Evolutionary conservation across 2,113 vertebrate species (phyloP), one percentile per base, ranked within the genome.

Genomic region (Perca flavescens): DNA sequence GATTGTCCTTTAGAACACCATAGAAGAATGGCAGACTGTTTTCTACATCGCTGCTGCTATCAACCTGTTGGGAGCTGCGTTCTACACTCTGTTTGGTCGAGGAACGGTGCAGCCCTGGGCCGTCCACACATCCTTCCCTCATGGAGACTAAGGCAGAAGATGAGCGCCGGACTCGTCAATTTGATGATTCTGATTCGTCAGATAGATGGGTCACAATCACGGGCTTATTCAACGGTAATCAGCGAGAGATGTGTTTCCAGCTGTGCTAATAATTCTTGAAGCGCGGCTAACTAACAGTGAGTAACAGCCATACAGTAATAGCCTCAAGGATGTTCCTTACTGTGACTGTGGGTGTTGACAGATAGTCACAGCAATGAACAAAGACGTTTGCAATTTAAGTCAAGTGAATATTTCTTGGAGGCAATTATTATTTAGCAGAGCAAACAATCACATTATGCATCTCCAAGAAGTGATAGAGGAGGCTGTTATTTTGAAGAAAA

Each of bases 21-120:
- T 98, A 36, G 91, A 82, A 83, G 97, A 99, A 83, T 99, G 98
- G 98, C 96, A 96, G 89, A 92, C 71, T 0, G 98, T 99, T 31
- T 99, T 99, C 94, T 99, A 95, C 92, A 98, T 99, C 11, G 97
- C 97, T 72, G 98, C 97, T 76, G 94, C 90, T 79, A 97, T 99
- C 91, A 97, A 99, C 87, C 46, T 98, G 14, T 95, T 97, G 47
- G 98, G 98, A 85, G 96, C 98, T 1, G 21, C 94, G 58, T 95
- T 99, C 94, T 99, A 98, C 94, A 86, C 95, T 0, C 16, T 95
- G 12, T 97, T 99, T 50, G 97, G 95, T 77, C 95, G 94, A 83
- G 98, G 98, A 28, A 94, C 93, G 53, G 96, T 99, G 53, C 98
- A 99, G 89, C 92, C 90, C 64, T 99, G 98, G 98, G 98, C 98